Evolutionary conservation across 2,888 invertebrate species (phyloP), one percentile per base, ranked within the genome.

Genomic region (Cheilosia variabilis): DNA sequence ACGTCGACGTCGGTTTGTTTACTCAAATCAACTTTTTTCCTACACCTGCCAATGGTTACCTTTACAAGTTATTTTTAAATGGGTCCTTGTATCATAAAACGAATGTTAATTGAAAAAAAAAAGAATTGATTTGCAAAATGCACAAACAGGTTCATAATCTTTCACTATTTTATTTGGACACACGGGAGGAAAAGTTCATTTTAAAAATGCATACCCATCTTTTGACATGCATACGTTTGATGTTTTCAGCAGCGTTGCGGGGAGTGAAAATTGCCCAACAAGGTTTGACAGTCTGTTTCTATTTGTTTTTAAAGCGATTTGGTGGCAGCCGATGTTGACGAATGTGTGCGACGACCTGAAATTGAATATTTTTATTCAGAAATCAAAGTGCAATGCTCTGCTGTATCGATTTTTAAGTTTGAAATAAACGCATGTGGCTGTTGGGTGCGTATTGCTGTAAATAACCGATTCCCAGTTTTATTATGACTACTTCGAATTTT

Each of bases 191-290:
- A 78, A 78, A 79, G 58, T 79, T 58, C 63, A 65, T 79, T 79
- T 79, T 79, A 71, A 79, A 79, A 72, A 71, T 79, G 58, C 50
- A 79, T 72, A 5, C 47, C 1, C 4, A 17, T n/a, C 19, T 19
- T 47, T 47, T 17, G 19, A 19, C 17, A 19, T 17, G 17, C 17
- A 27, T 27, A 47, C 9, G 10, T 47, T 47, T 47, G 47, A 47
- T 45, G 45, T 15, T 43, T 43, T 43, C 43, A 45, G 17, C 45
- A 17, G 5, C 17, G 17, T 17, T 17, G 17, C 7, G 19, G 7
- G 17, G 17, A 45, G 45, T 15, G 15, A 43, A n/a, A 43, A 15
- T 43, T 43, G n/a, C n/a, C 0, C 15, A 15, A 43, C 4, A n/a
- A 43, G 17, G 1, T n/a, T 43, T n/a, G n/a, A n/a, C 4, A 19